Evolutionary conservation across 2,888 invertebrate species (phyloP), one percentile per base, ranked within the genome.

Genomic region (Escarpia spicata): DNA sequence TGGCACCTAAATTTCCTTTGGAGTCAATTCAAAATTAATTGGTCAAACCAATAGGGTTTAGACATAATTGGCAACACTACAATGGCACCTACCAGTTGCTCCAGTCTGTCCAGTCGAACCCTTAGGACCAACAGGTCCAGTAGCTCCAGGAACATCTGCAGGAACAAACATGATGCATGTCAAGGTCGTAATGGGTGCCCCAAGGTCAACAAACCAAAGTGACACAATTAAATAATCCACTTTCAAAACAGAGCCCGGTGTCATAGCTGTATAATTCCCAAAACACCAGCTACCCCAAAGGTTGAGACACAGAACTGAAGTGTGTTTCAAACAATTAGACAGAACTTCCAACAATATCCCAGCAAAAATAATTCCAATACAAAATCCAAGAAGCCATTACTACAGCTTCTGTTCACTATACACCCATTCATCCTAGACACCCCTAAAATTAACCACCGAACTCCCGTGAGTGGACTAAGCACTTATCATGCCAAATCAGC

Each of bases 51-150:
- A 37, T 0, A 37, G 37, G 37, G 37, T 37, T 37, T 37, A 37
- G 37, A 37, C 37, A 37, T 37, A 37, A 37, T 37, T 37, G 37
- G 37, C 37, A 37, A 37, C 37, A 37, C 37, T 37, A 37, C 37
- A 37, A 52, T 3, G n/a, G 6, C n/a, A 75, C 75, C 26, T 75
- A 75, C 93, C 93, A 91, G 92, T 75, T 43, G 43, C 43, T 75
- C 93, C 93, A 19, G 3, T 43, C 6, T 2, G 0, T 0, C 75
- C 75, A 31, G 0, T 10, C n/a, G n/a, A 31, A 26, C 91, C 91
- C 43, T 52, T 45, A n/a, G 45, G 0, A 37, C 91, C 91, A 26
- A 0, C 44, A 3, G 52, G 52, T 4, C 91, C 91, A 15, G 91
- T 91, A 2, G 44, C 91, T 91, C 91, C 91, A 31, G 91, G 91